Evolutionary conservation across 2,797 vertebrate species (phyloP), one percentile per base, ranked within the genome.

Genomic region (Poeciliopsis presidionis): DNA sequence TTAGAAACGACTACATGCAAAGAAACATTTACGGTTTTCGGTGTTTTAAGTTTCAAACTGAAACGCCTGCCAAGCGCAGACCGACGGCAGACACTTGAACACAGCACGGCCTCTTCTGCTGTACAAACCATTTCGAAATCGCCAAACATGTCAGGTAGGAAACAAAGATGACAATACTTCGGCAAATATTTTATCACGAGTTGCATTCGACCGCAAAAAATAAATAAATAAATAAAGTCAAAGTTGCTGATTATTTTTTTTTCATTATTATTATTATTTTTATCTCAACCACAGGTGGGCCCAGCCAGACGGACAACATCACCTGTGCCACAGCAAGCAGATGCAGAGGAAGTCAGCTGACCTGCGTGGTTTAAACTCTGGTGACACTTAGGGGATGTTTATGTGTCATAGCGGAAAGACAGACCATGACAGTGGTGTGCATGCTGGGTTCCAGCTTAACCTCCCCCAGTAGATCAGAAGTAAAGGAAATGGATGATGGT

Each of bases 391-490:
- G 87, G 76, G 84, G 89, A 84, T 82, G 79, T 88, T 88, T 82
- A 45, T 85, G 67, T 91, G 91, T 90, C 87, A 88, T 76, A 92
- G 80, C 18, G 92, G 93, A 93, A 93, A 92, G n/a, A 89, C 43
- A 89, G 78, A 81, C 84, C 81, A 41, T 67, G 72, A 81, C 47
- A 77, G 72, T 76, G 61, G 28, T 72, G 75, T 33, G 80, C n/a
- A 70, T 2, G 4, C 1, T 43, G 6, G 78, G 86, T 87, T 91
- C 87, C 88, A 89, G 28, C 77, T 53, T 83, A 39, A 82, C 84
- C 86, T 80, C 82, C 87, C 80, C 77, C 88, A 0, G n/a, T 13
- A 77, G 61, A 80, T 85, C 55, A 81, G 77, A 84, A 79, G 74
- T 51, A 80, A 41, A 83, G 74, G 77, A 88, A 87, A 85, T 83